Percentiles rank a stretch among this genome's conserved stretches.
phyloP scores from a whole-genome alignment of 2,797 vertebrate species.

The Australoheros facetus region DNA sequence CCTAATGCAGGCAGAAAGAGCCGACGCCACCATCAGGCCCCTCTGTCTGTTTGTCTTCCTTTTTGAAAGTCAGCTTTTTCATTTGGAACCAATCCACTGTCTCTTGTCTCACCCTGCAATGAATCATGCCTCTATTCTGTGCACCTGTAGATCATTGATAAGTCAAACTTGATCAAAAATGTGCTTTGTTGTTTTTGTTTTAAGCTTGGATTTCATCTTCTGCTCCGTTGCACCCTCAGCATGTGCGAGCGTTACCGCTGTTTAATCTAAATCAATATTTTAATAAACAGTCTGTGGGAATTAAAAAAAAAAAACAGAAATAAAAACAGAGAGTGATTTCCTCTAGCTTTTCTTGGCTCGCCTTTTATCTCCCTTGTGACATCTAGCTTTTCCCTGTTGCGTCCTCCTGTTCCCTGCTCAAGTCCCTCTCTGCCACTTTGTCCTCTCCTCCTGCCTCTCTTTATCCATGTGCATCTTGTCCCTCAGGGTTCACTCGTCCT shows the following conservation, averaged over 20 bases:
- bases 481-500: constrained; percentile 50
- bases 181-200: constrained; percentile 58
- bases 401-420: constrained; percentile 17
- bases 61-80: constrained; percentile 74
- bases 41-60: constrained; percentile 70
- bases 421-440: constrained; percentile 52
- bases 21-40: constrained; percentile 41
- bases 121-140: constrained; percentile 56
- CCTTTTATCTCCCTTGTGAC: constrained; percentile 28
- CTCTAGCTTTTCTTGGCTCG: constrained; percentile 18
- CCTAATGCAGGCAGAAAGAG: constrained; percentile 72
- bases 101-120: constrained; percentile 45
- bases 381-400: constrained; percentile 41
- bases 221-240: constrained; percentile 27
- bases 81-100: constrained; percentile 70
- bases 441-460: constrained; percentile 54
- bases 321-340: constrained; percentile 3
- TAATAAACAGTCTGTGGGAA: constrained; percentile 5
- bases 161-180: constrained; percentile 64
- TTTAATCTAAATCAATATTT: constrained; percentile 24
- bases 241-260: constrained; percentile 5
- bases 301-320: too few species aligned
- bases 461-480: constrained; percentile 51
- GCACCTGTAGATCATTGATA: constrained; percentile 70
- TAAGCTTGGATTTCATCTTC: constrained; percentile 17